phyloP scores from a whole-genome alignment of 2,797 vertebrate species.

The Macrochelys suwanniensis region DNA sequence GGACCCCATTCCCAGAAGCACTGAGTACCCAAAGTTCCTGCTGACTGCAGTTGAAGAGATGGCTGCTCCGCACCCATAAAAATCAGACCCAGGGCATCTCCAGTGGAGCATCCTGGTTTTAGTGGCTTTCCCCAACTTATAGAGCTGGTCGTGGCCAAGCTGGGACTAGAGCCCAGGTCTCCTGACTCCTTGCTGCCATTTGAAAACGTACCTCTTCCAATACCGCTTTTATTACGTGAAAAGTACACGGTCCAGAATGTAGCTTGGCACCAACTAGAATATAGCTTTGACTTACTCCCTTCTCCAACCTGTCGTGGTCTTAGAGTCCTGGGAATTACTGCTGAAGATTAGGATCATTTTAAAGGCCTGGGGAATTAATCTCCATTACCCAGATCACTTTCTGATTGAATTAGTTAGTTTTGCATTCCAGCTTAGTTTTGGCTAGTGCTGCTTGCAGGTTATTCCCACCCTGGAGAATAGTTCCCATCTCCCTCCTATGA shows the following conservation, averaged over 20 bases:
- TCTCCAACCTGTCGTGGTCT: background rate
- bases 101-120: background rate
- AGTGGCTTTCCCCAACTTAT: background rate
- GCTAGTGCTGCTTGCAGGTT: fast-evolving
- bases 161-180: background rate
- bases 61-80: background rate
- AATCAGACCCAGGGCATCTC: background rate
- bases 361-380: background rate
- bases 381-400: background rate
- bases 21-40: background rate
- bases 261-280: background rate
- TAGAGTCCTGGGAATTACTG: background rate
- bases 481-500: fast-evolving
- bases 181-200: background rate
- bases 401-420: background rate
- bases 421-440: background rate
- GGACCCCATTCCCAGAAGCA: background rate
- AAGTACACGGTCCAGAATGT: background rate
- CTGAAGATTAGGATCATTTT: background rate
- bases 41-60: background rate
- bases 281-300: background rate
- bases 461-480: background rate
- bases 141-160: background rate
- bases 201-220: background rate
- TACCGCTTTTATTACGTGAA: background rate